Percentiles rank a stretch among this genome's conserved stretches.
These are phyloP conservation scores for Dinoponera quadriceps DNA, from an alignment of 1,140 invertebrate genomes.

Conservation along the genomic window DNA sequence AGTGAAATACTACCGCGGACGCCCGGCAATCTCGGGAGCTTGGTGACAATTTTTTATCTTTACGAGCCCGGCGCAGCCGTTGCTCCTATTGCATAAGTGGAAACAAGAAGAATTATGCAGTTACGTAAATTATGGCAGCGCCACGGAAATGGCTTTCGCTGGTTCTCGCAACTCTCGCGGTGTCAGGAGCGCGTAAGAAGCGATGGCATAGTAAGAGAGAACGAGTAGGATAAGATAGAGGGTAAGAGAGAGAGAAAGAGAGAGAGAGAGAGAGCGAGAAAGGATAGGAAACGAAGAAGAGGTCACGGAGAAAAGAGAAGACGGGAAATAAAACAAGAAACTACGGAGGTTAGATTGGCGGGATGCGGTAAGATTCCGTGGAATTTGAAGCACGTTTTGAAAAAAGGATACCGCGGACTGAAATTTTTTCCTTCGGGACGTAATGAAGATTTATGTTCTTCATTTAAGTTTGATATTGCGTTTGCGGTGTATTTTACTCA, in stretches of 20 bases:
- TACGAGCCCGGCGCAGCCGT: slow-evolving; percentile 75
- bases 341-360: background rate
- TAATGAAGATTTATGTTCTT: background rate
- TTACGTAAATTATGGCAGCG: slow-evolving; percentile 81
- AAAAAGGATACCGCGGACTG: background rate
- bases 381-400: background rate
- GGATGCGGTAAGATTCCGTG: background rate
- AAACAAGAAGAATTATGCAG: slow-evolving; percentile 82
- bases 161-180: slow-evolving; percentile 37
- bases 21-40: slow-evolving; percentile 74
- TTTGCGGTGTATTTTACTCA: slow-evolving; percentile 1
- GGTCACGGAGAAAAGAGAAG: background rate
- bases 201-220: slow-evolving; percentile 16
- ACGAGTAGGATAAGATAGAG: slow-evolving; percentile 15
- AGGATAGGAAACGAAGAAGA: background rate
- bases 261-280: background rate
- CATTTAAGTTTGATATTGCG: background rate
- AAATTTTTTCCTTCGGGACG: background rate
- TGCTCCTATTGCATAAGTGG: slow-evolving; percentile 80
- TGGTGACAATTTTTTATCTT: slow-evolving; percentile 82
- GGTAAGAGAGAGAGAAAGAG: background rate
- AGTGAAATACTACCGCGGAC: slow-evolving; percentile 75
- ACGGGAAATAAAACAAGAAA: slow-evolving; percentile 26
- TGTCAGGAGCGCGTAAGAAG: slow-evolving; percentile 35
- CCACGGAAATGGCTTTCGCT: slow-evolving; percentile 75